phyloP scores from a whole-genome alignment of 2,888 invertebrate species.

The Blera fallax region DNA sequence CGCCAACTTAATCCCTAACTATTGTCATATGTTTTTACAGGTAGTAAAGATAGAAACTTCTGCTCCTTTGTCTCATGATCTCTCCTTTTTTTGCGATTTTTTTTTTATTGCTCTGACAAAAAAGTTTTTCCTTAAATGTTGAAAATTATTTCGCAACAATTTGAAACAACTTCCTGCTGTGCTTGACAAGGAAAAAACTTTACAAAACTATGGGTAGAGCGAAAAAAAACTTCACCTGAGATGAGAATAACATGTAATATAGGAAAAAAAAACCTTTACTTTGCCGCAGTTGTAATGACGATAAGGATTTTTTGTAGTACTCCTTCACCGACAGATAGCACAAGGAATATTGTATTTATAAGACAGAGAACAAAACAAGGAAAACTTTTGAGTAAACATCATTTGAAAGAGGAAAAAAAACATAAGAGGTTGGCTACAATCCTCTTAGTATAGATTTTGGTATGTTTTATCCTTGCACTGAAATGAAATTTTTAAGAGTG shows the following conservation, averaged over 20 bases:
- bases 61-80: not conserved
- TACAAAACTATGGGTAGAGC: not conserved
- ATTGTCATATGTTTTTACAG: slow-evolving; percentile 19
- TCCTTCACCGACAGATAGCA: not conserved
- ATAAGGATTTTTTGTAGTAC: not conserved
- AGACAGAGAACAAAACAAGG: not conserved
- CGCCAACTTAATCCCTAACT: slow-evolving; percentile 13
- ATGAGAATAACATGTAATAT: not conserved
- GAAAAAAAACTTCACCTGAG: not conserved
- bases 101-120: not conserved
- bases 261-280: not conserved
- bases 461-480: not conserved
- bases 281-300: not conserved
- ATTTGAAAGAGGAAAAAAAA: not conserved
- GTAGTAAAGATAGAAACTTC: not conserved
- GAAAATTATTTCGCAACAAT: slow-evolving; percentile 19
- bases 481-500: not conserved
- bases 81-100: not conserved
- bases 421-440: not conserved
- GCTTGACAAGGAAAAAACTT: slow-evolving; percentile 1
- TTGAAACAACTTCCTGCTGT: not conserved
- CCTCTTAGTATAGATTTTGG: not conserved
- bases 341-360: not conserved
- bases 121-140: not conserved
- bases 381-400: not conserved